A percentile compares a stretch with the other conserved stretches of the same genome.
Evolutionary conservation across 2,888 invertebrate species (phyloP).

Genomic region (Lepidocyrtinus sp.): DNA sequence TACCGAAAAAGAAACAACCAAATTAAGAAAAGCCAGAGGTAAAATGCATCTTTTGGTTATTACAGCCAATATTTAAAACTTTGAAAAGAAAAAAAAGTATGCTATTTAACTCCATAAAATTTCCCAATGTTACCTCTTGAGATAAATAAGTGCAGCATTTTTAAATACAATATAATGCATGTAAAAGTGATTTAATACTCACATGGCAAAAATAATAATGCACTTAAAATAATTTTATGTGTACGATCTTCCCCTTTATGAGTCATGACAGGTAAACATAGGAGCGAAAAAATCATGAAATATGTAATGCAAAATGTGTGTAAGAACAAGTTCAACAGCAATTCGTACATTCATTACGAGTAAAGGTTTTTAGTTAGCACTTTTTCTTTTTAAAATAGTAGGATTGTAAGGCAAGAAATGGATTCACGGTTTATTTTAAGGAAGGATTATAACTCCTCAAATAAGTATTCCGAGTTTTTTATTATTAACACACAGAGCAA

Average conservation of each 20-base stretch:
- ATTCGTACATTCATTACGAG: neutral
- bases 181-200: slow-evolving; percentile 7
- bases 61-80: no score
- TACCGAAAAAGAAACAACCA: neutral
- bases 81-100: neutral
- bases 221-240: neutral
- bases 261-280: slow-evolving; percentile 3
- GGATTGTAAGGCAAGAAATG: neutral
- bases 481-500: neutral
- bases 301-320: neutral
- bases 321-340: neutral
- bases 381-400: neutral
- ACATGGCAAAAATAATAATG: neutral
- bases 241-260: neutral
- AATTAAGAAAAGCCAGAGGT: neutral
- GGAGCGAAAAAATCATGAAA: neutral
- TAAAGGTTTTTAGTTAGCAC: neutral
- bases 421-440: slow-evolving; percentile 20
- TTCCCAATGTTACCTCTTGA: neutral
- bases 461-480: neutral
- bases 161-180: no score
- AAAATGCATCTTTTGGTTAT: slow-evolving; percentile 1
- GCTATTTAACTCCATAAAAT: neutral
- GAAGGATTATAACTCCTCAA: slow-evolving; percentile 19
- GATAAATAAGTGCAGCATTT: no score